Conservation (phyloP, 2,888 invertebrate genomes). For the Drosophila affinis region DNA sequence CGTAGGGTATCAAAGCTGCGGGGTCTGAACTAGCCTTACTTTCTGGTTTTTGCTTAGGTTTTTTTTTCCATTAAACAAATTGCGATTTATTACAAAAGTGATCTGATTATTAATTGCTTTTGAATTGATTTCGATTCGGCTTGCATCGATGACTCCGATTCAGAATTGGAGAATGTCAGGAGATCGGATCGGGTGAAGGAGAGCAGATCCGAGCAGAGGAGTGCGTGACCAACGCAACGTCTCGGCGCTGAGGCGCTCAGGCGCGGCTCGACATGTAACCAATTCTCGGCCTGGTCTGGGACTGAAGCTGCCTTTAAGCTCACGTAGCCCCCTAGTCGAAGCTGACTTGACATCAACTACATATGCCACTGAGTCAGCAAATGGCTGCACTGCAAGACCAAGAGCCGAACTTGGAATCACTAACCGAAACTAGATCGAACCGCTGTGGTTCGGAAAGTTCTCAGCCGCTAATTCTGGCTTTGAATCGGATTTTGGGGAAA, state of each 20-base stretch:
- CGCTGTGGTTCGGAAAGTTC: constrained; percentile 10
- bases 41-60: constrained; percentile 49
- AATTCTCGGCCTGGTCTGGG: constrained; percentile 28
- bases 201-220: constrained; percentile 1
- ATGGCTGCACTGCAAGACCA: background rate
- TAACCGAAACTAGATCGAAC: constrained; percentile 8
- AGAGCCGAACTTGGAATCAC: constrained; percentile 10
- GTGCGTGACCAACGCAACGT: constrained; percentile 74
- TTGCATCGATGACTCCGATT: constrained; percentile 30
- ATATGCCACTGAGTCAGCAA: constrained; percentile 42
- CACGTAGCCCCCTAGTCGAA: constrained; percentile 61
- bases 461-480: constrained; percentile 1
- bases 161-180: constrained; percentile 22
- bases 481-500: background rate
- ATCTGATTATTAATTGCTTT: constrained; percentile 74
- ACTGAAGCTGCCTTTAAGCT: constrained; percentile 23
- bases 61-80: constrained; percentile 60
- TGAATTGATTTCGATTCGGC: constrained; percentile 61
- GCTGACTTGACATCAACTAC: constrained; percentile 43
- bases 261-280: constrained; percentile 35
- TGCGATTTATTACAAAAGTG: constrained; percentile 75
- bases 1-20: background rate
- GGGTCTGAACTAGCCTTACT: background rate
- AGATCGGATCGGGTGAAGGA: background rate
- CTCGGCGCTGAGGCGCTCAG: background rate